Evolutionary conservation across 2,113 vertebrate genomes (phyloP), one percentile per base, ranked within the genome.

Genomic region (Pterocles gutturalis): DNA sequence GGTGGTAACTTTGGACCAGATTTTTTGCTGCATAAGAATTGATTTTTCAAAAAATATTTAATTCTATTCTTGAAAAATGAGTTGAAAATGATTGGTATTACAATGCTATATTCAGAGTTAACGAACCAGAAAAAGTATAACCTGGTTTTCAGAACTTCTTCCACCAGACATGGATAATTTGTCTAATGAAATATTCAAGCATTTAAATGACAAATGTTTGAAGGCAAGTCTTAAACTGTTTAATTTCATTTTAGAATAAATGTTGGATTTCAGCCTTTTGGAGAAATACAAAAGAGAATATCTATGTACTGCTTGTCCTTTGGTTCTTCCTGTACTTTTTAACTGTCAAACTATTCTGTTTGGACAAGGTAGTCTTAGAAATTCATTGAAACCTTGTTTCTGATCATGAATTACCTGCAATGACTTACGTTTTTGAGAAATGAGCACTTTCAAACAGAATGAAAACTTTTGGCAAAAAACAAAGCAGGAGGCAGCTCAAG

Each of bases 71-170:
- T 92, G 66, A 93, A 96, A 94, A 90, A 53, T 76, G 41, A 38
- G 9, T 91, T 90, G 73, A 78, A 66, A 93, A 91, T 96, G 2
- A 97, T 97, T 98, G 96, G 92, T 90, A 90, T 73, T 84, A 83
- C 75, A 53, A 67, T 89, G 72, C 49, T 93, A 75, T 31, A 62
- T 18, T 95, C 67, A 92, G 29, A 93, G 43, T 94, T 97, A 98
- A 97, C 96, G 88, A 94, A 90, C 38, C 70, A 95, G 91, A 97
- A 97, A 61, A 96, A 53, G n/a, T 90, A 91, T 73, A 97, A 78
- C 81, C 10, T 80, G 86, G 12, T 71, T 97, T 93, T 91, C 64
- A 95, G 83, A 95, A 96, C 89, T 97, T 77, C 58, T 95, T 96
- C 64, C 88, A 96, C 58, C n/a, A 85, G 60, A 79, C 24, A 48